Evolutionary conservation across 2,113 vertebrate genomes (phyloP), one percentile per base, ranked within the genome.

Genomic region (Erpornis zantholeuca): DNA sequence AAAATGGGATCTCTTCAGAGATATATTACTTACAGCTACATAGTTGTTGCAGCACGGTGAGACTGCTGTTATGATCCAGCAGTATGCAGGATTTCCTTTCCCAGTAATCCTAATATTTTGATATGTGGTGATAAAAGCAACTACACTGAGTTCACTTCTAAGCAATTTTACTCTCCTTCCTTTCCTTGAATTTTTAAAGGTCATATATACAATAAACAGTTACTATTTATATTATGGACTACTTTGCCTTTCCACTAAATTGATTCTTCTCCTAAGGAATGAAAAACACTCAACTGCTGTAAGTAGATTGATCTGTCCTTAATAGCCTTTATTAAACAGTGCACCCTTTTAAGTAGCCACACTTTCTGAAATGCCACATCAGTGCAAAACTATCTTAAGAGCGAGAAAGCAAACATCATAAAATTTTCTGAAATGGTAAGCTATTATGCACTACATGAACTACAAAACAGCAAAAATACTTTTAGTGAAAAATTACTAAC

Each of bases 241-340:
- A 69, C 36, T 90, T 80, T 49, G 29, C 36, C 22, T 36, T 96
- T 93, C 64, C 71, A 82, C n/a, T 92, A 77, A 88, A 83, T 42
- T 49, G 64, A 91, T 88, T 90, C 59, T 91, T 94, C 40, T 93
- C n/a, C 84, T 75, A 95, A 65, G 42, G 72, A 94, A 95, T 22
- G 47, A 44, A 95, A 88, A 89, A n/a, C 70, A 88, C 68, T 78
- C 31, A 96, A 84, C 61, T 57, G 84, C 22, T 90, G 20, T 94
- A 93, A 78, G 60, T 68, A 82, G 63, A 77, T 5, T 88, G 24
- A 94, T 91, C 27, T 82, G 27, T 82, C 78, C 50, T 91, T 93
- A 96, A 95, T 8, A 81, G n/a, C 24, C 29, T 93, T 90, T 70
- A 93, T 93, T 84, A 75, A 75, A n/a, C 84, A 68, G 29, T 20